phyloP scores from a whole-genome alignment of 2,797 vertebrate genomes.

The Peromyscus nudipes region DNA sequence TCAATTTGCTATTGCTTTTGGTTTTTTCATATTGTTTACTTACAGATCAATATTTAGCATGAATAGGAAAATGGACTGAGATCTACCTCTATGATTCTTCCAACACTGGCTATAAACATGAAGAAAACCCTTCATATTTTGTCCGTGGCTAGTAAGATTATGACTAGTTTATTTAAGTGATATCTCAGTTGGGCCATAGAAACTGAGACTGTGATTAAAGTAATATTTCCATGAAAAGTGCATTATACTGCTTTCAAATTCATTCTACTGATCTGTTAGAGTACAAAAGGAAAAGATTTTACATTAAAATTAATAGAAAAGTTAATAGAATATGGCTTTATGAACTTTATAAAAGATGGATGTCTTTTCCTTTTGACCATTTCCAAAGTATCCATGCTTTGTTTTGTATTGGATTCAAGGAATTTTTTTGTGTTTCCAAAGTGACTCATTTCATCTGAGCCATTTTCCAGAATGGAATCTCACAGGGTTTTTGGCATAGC shows the following conservation, averaged over 20 bases:
- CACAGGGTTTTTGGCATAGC: neutral
- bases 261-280: neutral
- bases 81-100: neutral
- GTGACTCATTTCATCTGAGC: conserved; percentile 48
- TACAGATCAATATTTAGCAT: neutral
- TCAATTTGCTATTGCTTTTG: neutral
- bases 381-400: conserved; percentile 2
- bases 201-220: neutral
- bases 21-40: conserved; percentile 1
- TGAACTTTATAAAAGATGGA: neutral
- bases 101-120: neutral
- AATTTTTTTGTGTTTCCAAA: neutral
- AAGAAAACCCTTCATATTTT: conserved; percentile 6
- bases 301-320: neutral
- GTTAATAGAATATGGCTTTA: neutral
- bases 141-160: neutral
- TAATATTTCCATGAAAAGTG: neutral
- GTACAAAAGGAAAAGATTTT: neutral
- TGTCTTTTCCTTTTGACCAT: neutral
- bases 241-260: neutral
- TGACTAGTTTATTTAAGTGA: neutral
- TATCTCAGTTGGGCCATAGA: neutral
- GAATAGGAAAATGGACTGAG: neutral
- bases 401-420: conserved; percentile 13
- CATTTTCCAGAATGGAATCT: neutral